phyloP scores from a whole-genome alignment of 2,888 invertebrate genomes.

The Amphipoea lucens region DNA sequence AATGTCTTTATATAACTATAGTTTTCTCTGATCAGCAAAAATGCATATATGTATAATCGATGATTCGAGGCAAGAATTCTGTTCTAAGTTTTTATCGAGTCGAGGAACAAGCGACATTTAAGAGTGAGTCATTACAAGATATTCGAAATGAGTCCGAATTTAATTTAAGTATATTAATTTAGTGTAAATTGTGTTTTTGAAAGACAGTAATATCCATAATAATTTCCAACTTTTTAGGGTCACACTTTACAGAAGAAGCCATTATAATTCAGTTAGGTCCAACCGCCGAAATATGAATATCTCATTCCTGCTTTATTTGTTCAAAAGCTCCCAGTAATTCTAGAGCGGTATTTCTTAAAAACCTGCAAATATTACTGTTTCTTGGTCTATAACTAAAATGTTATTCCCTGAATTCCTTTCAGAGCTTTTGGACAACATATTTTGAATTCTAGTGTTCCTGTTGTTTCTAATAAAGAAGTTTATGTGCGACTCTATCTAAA shows the following conservation, averaged over 20 bases:
- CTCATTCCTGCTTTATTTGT: not conserved
- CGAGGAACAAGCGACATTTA: not conserved
- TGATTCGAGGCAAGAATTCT: not conserved
- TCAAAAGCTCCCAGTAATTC: not conserved
- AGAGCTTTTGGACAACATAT: not conserved
- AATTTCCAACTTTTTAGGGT: not conserved
- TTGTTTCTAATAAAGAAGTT: not conserved
- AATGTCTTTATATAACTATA: constrained; percentile 10
- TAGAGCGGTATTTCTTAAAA: not conserved
- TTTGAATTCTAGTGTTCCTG: not conserved
- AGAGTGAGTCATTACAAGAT: not conserved
- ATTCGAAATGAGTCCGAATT: not conserved
- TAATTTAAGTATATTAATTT: not conserved
- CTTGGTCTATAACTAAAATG: not conserved
- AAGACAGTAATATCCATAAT: not conserved
- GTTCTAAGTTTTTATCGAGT: not conserved
- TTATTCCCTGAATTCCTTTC: not conserved
- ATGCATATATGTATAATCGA: not conserved
- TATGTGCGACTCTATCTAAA: not conserved
- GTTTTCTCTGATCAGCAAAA: not conserved
- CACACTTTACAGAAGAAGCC: not conserved
- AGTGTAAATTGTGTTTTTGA: not conserved
- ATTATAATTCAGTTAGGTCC: not conserved
- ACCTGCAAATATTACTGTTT: not conserved
- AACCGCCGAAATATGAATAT: not conserved